These are phyloP conservation scores for Hylaeus volcanicus DNA, from an alignment of 1,140 invertebrate genomes.

Conservation along the genomic window DNA sequence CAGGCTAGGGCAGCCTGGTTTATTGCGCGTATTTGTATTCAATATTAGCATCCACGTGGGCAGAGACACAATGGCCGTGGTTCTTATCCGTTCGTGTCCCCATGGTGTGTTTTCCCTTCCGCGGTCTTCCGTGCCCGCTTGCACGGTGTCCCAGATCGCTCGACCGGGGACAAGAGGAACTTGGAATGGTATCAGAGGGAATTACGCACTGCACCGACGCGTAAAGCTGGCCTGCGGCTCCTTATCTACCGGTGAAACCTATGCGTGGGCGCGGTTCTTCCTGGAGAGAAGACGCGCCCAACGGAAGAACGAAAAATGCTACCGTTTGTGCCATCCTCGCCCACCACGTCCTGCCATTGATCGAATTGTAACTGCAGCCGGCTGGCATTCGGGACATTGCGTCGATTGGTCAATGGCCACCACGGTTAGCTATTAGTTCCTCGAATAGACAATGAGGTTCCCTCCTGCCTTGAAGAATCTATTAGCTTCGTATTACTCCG, in stretches of 20 bases:
- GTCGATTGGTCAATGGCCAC: slow-evolving; percentile 10
- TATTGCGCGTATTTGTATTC: slow-evolving; percentile 64
- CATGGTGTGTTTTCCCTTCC: slow-evolving; percentile 52
- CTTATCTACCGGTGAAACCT: slow-evolving; percentile 26
- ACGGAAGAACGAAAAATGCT: slow-evolving; percentile 11
- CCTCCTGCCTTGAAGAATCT: background rate
- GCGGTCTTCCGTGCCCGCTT: slow-evolving; percentile 30
- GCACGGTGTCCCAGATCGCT: slow-evolving; percentile 51
- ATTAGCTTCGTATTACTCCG: background rate
- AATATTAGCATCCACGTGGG: slow-evolving; percentile 70
- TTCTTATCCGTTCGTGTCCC: slow-evolving; percentile 51
- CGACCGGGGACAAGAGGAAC: slow-evolving; percentile 1
- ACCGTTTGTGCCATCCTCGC: background rate
- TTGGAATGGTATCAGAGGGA: slow-evolving; percentile 38
- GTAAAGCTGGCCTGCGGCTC: slow-evolving; percentile 25
- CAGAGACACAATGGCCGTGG: slow-evolving; percentile 65
- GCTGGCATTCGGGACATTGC: background rate
- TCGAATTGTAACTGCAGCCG: background rate
- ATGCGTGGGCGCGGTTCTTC: slow-evolving; percentile 21
- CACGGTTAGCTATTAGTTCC: slow-evolving; percentile 5
- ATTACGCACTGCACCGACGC: slow-evolving; percentile 45
- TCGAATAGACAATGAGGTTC: background rate
- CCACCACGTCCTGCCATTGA: slow-evolving; percentile 3
- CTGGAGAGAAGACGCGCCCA: background rate
- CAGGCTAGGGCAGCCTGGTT: slow-evolving; percentile 50